phyloP scores from a whole-genome alignment of 2,888 invertebrate species.

The Anodontia alba region DNA sequence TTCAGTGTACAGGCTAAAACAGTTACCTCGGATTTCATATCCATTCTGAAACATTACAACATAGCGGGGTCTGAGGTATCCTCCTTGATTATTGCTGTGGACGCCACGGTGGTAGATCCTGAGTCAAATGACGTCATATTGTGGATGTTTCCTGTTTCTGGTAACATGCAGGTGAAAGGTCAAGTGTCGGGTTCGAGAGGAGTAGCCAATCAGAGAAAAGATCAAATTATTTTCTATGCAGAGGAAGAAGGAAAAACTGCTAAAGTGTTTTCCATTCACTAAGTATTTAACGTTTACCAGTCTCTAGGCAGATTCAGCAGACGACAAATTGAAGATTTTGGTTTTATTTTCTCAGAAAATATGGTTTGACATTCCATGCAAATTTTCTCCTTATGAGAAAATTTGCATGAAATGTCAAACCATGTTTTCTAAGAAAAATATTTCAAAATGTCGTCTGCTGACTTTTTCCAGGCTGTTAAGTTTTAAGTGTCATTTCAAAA shows the following conservation, averaged over 20 bases:
- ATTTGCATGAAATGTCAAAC: no score
- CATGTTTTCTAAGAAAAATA: no score
- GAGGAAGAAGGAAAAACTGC: slow-evolving; percentile 26
- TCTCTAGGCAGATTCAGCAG: no score
- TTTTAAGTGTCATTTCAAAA: no score
- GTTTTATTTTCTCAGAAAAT: no score
- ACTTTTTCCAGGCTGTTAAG: no score
- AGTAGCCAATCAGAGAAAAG: slow-evolving; percentile 16
- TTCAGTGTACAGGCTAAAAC: slow-evolving; percentile 36
- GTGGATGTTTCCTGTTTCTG: slow-evolving; percentile 43
- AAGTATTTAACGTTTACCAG: no score
- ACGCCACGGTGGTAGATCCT: not conserved
- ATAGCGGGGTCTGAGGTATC: no score
- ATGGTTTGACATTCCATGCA: no score
- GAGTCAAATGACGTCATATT: not conserved
- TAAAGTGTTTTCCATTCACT: slow-evolving; percentile 40
- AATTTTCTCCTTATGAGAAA: no score
- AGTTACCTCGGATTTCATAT: not conserved
- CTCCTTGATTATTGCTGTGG: not conserved
- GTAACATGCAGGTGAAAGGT: slow-evolving; percentile 36
- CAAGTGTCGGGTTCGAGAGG: slow-evolving; percentile 48
- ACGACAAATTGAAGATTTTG: no score
- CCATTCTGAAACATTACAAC: not conserved
- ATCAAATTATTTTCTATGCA: slow-evolving; percentile 42
- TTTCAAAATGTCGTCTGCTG: no score